Conservation (phyloP, 2,888 invertebrate species). For the Tineola bisselliella region DNA sequence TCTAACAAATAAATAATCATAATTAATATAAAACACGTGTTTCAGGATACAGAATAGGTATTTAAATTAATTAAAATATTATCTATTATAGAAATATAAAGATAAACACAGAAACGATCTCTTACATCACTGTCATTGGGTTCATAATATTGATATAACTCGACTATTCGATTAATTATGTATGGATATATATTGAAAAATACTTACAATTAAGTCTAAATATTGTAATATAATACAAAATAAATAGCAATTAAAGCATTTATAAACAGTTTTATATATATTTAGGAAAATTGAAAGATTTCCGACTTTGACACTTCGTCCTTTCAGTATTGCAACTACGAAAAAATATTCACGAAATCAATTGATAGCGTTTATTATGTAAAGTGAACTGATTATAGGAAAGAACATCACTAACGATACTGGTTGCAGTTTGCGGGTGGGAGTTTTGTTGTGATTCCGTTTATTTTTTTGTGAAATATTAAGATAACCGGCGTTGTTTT, state of each 20-base stretch:
- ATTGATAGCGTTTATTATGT: too few relatives aligned
- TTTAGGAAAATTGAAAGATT: neutral
- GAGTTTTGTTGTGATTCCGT: constrained; percentile 45
- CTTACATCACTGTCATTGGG: constrained; percentile 1
- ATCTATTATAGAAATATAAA: neutral
- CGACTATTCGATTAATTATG: neutral
- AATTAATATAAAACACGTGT: neutral
- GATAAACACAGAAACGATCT: constrained; percentile 8
- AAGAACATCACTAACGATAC: constrained; percentile 25
- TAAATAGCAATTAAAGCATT: neutral
- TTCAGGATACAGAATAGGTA: neutral
- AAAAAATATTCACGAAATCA: neutral
- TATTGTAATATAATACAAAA: neutral
- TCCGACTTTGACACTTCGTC: constrained; percentile 15
- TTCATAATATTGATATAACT: neutral
- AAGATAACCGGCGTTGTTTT: constrained; percentile 29
- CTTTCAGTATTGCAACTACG: constrained; percentile 1
- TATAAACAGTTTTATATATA: neutral
- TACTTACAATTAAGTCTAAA: neutral
- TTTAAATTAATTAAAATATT: neutral
- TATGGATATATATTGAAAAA: neutral
- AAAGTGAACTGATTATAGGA: too few relatives aligned
- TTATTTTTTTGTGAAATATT: constrained; percentile 31
- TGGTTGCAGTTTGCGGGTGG: constrained; percentile 43
- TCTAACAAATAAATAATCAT: constrained; percentile 33